Evolutionary conservation across 2,888 invertebrate species (phyloP).

Genomic region (Sceliomorpha sp.): DNA sequence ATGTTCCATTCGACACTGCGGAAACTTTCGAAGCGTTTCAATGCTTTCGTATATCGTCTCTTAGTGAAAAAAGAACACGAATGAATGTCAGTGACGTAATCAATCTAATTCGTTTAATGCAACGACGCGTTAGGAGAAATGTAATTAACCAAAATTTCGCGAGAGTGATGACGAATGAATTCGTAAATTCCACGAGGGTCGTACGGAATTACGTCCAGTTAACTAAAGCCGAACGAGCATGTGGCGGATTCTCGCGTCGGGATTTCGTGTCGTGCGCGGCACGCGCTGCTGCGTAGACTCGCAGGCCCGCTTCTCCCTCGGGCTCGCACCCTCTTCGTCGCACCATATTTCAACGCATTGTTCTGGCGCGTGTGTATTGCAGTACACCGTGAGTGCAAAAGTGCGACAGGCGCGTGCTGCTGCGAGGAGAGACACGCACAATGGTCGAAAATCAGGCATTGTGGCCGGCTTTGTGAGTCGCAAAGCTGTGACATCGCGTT

Average conservation of each 20-base stretch:
- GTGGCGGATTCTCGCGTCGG: constrained; percentile 50
- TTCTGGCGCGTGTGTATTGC: constrained; percentile 47
- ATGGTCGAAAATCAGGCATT: constrained; percentile 77
- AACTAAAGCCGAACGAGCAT: constrained; percentile 45
- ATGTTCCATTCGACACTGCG: too few species aligned
- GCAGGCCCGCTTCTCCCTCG: neutral
- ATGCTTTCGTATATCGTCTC: too few species aligned
- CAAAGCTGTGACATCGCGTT: constrained; percentile 78
- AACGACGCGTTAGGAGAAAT: too few species aligned
- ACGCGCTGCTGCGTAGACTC: constrained; percentile 13
- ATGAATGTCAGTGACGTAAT: too few species aligned
- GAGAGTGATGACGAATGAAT: constrained; percentile 26
- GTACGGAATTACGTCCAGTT: constrained; percentile 36
- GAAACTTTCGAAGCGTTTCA: too few species aligned
- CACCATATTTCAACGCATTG: constrained; percentile 29
- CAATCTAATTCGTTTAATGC: too few species aligned
- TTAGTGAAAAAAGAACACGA: too few species aligned
- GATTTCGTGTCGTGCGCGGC: constrained; percentile 43
- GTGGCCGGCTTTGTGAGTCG: constrained; percentile 73
- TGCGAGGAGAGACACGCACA: constrained; percentile 67
- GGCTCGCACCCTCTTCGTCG: constrained; percentile 1
- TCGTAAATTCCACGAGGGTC: constrained; percentile 31
- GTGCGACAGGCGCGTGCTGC: constrained; percentile 67
- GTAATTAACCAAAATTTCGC: too few species aligned
- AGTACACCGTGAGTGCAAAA: constrained; percentile 46